Conservation (phyloP, 2,797 vertebrate species). For the Gobionotothen gibberifrons region DNA sequence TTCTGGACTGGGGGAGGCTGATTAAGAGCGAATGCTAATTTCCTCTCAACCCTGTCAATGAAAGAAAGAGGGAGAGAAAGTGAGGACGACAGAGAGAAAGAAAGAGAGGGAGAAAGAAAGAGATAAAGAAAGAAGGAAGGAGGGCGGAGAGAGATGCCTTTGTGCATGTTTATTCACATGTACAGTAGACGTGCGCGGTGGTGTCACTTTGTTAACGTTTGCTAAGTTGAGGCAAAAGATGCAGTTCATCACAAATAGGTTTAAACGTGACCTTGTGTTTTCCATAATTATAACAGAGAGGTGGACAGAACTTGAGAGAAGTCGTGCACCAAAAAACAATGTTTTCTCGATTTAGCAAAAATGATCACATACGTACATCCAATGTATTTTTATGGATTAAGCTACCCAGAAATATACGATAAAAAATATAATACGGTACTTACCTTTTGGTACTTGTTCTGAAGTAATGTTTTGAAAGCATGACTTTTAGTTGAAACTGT, state of each 20-base stretch:
- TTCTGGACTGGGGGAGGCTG: conserved; percentile 81
- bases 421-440: too few relatives aligned
- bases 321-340: too few relatives aligned
- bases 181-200: not conserved
- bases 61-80: conserved; percentile 45
- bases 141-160: conserved; percentile 45
- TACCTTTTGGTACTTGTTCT: not conserved
- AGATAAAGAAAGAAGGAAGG: conserved; percentile 41
- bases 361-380: too few relatives aligned
- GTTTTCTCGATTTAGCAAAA: too few relatives aligned
- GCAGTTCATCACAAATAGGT: not conserved
- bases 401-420: too few relatives aligned
- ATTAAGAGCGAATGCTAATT: conserved; percentile 84
- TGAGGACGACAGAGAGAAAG: conserved; percentile 56
- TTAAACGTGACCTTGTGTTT: not conserved
- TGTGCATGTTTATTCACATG: conserved; percentile 38
- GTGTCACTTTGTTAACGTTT: not conserved
- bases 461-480: not conserved
- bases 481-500: not conserved
- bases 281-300: not conserved
- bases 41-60: conserved; percentile 78
- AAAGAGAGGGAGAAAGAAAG: conserved; percentile 35
- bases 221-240: not conserved
- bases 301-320: too few relatives aligned
- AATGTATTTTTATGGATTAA: too few relatives aligned